phyloP scores from a whole-genome alignment of 2,888 invertebrate species.

The Sussaba pulchella region DNA sequence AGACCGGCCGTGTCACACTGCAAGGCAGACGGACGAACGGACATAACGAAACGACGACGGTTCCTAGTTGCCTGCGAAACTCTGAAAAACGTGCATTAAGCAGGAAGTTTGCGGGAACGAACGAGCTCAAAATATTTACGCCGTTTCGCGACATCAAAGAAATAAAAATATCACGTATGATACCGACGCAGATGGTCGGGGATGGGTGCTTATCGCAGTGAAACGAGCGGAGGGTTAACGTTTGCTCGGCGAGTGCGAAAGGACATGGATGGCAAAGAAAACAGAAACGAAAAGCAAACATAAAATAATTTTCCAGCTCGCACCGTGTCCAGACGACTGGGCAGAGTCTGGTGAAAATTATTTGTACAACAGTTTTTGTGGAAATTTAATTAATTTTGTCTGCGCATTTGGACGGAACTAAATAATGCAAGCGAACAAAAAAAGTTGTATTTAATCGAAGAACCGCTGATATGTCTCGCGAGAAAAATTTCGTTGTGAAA shows the following conservation, averaged over 20 bases:
- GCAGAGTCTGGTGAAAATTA: not conserved
- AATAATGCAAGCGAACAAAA: no score
- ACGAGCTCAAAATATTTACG: constrained; percentile 78
- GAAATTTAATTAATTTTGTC: not conserved
- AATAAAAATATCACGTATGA: constrained; percentile 77
- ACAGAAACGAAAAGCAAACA: constrained; percentile 33
- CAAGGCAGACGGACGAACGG: no score
- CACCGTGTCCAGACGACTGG: not conserved
- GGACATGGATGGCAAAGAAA: not conserved
- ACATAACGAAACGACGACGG: no score
- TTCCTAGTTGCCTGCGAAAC: no score
- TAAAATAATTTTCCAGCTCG: not conserved
- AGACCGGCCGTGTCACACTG: no score
- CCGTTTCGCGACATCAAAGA: constrained; percentile 71
- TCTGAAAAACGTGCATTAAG: constrained; percentile 54
- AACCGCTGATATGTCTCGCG: no score
- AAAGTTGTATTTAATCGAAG: no score
- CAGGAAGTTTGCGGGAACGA: constrained; percentile 66
- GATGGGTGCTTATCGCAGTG: constrained; percentile 17
- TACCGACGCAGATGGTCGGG: not conserved
- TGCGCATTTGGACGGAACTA: not conserved
- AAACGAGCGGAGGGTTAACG: constrained; percentile 29
- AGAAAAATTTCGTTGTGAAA: no score
- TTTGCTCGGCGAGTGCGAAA: constrained; percentile 33
- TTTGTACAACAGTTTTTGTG: not conserved